A percentile compares a stretch with the other conserved stretches of the same genome.
phyloP scores from a whole-genome alignment of 2,888 invertebrate genomes.

The Noctua pronuba region DNA sequence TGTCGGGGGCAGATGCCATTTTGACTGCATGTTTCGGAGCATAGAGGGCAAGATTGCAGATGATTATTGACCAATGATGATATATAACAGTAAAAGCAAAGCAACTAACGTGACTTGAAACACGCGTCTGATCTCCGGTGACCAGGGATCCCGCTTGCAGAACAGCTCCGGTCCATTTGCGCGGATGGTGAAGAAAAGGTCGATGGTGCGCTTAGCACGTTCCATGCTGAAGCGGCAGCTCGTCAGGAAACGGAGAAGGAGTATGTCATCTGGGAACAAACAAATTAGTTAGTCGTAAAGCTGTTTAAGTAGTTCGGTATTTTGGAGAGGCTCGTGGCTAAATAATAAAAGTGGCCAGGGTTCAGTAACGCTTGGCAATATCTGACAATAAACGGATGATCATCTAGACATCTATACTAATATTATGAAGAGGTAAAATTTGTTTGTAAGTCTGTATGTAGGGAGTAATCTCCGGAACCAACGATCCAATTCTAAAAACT shows the following conservation, averaged over 20 bases:
- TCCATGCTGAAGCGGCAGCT: conserved; percentile 90
- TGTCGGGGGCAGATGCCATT: not conserved
- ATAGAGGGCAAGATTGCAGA: no score
- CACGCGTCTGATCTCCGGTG: conserved; percentile 87
- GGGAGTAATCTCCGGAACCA: no score
- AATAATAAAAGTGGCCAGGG: not conserved
- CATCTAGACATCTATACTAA: no score
- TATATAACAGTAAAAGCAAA: not conserved
- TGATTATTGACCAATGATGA: no score
- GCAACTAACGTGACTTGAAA: conserved; percentile 90
- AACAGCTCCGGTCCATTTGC: conserved; percentile 91
- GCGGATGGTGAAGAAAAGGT: conserved; percentile 90
- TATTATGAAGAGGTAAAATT: no score
- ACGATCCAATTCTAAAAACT: no score
- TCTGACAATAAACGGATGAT: not conserved
- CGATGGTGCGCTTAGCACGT: conserved; percentile 90
- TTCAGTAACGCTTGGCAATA: not conserved
- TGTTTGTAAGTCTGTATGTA: no score
- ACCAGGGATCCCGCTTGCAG: conserved; percentile 90
- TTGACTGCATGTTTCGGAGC: not conserved
- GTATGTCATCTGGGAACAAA: conserved; percentile 88
- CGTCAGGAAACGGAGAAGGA: conserved; percentile 90
- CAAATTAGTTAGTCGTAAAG: not conserved
- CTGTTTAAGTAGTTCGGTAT: not conserved
- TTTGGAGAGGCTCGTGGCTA: not conserved